Conservation (phyloP, 2,797 vertebrate genomes). For the Sebastes matsubarae region DNA sequence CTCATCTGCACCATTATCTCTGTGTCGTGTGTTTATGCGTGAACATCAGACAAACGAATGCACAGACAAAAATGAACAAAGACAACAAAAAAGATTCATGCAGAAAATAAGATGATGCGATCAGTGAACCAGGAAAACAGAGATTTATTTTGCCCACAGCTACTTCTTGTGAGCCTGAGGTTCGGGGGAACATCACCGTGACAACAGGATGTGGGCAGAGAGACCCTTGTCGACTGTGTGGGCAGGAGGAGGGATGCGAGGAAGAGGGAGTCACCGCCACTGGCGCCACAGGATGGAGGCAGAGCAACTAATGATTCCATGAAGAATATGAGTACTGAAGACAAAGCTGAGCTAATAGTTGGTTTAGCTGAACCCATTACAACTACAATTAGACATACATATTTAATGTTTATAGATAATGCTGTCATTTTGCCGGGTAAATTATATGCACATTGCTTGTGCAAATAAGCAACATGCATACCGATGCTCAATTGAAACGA, state of each 20-base stretch:
- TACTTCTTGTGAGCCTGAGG: slow-evolving; percentile 48
- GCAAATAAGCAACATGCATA: not conserved
- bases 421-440: not conserved
- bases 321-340: slow-evolving; percentile 24
- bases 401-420: not conserved
- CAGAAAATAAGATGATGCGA: slow-evolving; percentile 38
- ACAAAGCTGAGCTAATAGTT: slow-evolving; percentile 5
- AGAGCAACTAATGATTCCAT: slow-evolving; percentile 34
- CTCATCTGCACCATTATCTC: not conserved
- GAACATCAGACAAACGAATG: slow-evolving; percentile 1
- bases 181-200: slow-evolving; percentile 63
- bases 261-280: slow-evolving; percentile 40
- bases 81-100: slow-evolving; percentile 10
- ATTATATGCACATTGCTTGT: not conserved
- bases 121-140: slow-evolving; percentile 12
- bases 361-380: not conserved
- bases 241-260: slow-evolving; percentile 58
- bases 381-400: not conserved
- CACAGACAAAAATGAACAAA: not conserved
- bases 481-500: slow-evolving; percentile 13
- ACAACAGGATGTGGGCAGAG: slow-evolving; percentile 73
- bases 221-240: slow-evolving; percentile 62
- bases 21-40: not conserved
- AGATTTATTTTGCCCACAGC: slow-evolving; percentile 47
- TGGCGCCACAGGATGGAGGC: slow-evolving; percentile 40